Conservation (phyloP, 2,113 vertebrate species). For the Malurus cyaneus region DNA sequence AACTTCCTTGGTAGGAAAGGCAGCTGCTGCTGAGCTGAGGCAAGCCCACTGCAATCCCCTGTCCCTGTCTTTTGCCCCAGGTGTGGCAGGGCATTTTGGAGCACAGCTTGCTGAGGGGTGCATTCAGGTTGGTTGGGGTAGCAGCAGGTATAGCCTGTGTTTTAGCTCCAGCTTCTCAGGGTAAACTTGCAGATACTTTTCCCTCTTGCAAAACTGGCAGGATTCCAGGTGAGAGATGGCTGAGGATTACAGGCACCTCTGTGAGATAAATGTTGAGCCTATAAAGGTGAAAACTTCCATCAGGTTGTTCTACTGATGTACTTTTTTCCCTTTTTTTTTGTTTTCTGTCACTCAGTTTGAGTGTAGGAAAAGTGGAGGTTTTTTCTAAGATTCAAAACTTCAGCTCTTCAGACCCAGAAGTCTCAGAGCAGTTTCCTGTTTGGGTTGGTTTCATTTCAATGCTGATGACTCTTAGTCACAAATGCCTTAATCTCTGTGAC, state of each 20-base stretch:
- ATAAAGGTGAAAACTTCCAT: not conserved
- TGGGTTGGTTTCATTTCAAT: not conserved
- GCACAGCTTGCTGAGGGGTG: not conserved
- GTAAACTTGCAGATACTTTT: not conserved
- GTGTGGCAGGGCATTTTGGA: not conserved
- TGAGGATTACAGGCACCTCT: not conserved
- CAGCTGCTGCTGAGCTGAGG: not conserved
- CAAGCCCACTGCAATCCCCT: accelerated
- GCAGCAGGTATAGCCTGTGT: not conserved
- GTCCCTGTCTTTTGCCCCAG: accelerated
- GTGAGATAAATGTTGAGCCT: not conserved
- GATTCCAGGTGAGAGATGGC: not conserved
- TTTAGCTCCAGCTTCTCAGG: not conserved
- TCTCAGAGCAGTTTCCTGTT: not conserved
- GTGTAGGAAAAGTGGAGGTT: not conserved
- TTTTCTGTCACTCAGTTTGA: not conserved
- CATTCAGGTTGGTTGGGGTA: not conserved
- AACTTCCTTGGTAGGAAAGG: not conserved
- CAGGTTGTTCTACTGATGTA: not conserved
- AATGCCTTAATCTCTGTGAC: not conserved
- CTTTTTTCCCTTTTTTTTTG: not conserved
- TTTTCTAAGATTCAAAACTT: not conserved
- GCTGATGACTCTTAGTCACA: not conserved
- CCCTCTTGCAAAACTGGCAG: not conserved
- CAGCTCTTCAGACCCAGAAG: not conserved